phyloP scores from a whole-genome alignment of 2,113 vertebrate species.

The Triplophysa rosa region DNA sequence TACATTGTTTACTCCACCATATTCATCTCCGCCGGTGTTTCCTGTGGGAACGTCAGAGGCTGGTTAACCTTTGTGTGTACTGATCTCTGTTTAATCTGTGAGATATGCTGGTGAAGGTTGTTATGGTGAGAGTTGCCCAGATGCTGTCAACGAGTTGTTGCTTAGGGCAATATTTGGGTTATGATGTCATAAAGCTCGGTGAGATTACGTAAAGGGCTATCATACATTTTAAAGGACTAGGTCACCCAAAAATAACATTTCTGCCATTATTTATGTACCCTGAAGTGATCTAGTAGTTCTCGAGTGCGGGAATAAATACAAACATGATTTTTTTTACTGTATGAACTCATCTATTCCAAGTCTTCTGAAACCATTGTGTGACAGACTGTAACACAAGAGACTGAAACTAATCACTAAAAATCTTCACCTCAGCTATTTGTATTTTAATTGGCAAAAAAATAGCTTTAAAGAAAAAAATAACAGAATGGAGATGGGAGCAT shows the following conservation, averaged over 20 bases:
- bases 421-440: too few species aligned
- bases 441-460: too few species aligned
- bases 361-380: too few species aligned
- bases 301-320: too few species aligned
- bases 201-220: conserved; percentile 29
- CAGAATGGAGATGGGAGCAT: background rate
- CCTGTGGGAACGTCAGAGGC: conserved; percentile 16
- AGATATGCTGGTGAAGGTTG: conserved; percentile 5
- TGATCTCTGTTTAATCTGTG: conserved; percentile 32
- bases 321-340: too few species aligned
- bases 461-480: too few species aligned
- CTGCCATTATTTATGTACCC: too few species aligned
- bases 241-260: background rate
- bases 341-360: too few species aligned
- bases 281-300: too few species aligned
- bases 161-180: conserved; percentile 29
- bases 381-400: too few species aligned
- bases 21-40: background rate
- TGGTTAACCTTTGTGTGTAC: conserved; percentile 9
- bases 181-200: conserved; percentile 33
- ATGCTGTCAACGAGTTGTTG: conserved; percentile 25
- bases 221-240: conserved; percentile 2
- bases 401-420: too few species aligned
- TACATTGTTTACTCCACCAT: background rate
- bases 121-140: conserved; percentile 20